Base-by-base conservation (phyloP, 2,888 invertebrate species). In the Hemaris fuciformis region DNA sequence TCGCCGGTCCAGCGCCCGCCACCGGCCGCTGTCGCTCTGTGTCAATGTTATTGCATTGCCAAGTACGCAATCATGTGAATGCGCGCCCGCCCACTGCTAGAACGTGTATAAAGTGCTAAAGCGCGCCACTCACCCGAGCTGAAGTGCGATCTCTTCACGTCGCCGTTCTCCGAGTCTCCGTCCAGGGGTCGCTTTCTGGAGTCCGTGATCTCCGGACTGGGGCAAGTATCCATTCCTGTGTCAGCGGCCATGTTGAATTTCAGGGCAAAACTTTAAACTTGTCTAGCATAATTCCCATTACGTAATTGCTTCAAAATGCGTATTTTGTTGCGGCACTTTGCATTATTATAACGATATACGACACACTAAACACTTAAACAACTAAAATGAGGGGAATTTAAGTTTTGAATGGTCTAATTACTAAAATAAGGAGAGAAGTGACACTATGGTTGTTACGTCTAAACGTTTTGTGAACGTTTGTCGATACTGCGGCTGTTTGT, bases 141-240 rank as follows among this genome's bases (percentile, higher is more conserved):
- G 93, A 97, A 97, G 93, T 97, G 97, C 84, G 97, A 97, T 89
- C 97, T 95, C 93, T 97, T 97, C 81, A 96, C 96, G 87, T 96
- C 95, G 86, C 96, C 97, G 94, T 96, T 97, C 93, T 97, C 97
- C 80, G 95, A 95, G 93, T 97, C 97, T 75, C 95, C 95, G 93
- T 97, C 97, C 84, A 97, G 95, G 80, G 97, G 97, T 91, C 97
- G 95, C 94, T 97, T 97, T 93, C 97, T 95, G 92, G 97, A 97
- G 94, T 97, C 97, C 87, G 95, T 94, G 93, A 96, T 96, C 94
- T 97, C 97, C 93, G 97, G 97, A 94, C 97, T 97, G 92, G 97
- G 96, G 95, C 97, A 97, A 94, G 97, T 96, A 95, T 97, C 97
- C 97, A 97, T 97, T 94, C 96, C 96, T 94, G 96, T 96, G 94